Percentiles rank a stretch among this genome's conserved stretches.
Evolutionary conservation across 2,113 vertebrate genomes (phyloP).

Genomic region (Chaenogobius annularis): DNA sequence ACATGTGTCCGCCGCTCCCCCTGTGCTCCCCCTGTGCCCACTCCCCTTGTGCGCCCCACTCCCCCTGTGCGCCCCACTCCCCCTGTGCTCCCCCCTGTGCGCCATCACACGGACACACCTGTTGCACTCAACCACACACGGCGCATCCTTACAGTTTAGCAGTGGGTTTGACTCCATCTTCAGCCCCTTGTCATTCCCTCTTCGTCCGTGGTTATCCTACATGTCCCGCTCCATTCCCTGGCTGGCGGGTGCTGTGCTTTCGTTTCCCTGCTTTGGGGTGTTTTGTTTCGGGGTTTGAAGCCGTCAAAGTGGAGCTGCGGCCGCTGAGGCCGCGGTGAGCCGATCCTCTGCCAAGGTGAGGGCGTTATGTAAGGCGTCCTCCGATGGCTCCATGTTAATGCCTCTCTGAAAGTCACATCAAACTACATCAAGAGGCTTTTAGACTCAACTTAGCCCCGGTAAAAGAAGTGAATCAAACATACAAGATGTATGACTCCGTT

Average conservation of each 20-base stretch:
- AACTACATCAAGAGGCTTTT: not conserved
- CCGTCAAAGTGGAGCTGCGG: slow-evolving; percentile 54
- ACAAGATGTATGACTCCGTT: not conserved
- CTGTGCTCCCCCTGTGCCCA: no score
- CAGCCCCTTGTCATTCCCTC: not conserved
- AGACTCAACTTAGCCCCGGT: not conserved
- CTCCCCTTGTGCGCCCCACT: not conserved
- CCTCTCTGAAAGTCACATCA: not conserved
- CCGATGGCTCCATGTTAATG: slow-evolving; percentile 69
- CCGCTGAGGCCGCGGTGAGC: slow-evolving; percentile 38
- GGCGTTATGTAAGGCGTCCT: slow-evolving; percentile 72
- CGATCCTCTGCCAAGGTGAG: slow-evolving; percentile 45
- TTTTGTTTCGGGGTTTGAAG: slow-evolving; percentile 19
- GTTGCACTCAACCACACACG: not conserved
- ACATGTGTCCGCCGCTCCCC: not conserved
- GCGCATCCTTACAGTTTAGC: slow-evolving; percentile 71
- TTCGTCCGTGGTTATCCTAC: slow-evolving; percentile 12
- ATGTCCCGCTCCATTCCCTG: slow-evolving; percentile 38
- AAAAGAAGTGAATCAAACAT: not conserved
- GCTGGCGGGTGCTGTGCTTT: not conserved
- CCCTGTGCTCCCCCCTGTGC: not conserved
- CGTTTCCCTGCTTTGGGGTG: not conserved
- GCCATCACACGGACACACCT: not conserved
- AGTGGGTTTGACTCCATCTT: slow-evolving; percentile 76
- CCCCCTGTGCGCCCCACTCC: not conserved